Percentiles rank a stretch among this genome's conserved stretches.
These are phyloP conservation scores for Clinocottus analis DNA, from an alignment of 2,113 vertebrate genomes.

Conservation along the genomic window DNA sequence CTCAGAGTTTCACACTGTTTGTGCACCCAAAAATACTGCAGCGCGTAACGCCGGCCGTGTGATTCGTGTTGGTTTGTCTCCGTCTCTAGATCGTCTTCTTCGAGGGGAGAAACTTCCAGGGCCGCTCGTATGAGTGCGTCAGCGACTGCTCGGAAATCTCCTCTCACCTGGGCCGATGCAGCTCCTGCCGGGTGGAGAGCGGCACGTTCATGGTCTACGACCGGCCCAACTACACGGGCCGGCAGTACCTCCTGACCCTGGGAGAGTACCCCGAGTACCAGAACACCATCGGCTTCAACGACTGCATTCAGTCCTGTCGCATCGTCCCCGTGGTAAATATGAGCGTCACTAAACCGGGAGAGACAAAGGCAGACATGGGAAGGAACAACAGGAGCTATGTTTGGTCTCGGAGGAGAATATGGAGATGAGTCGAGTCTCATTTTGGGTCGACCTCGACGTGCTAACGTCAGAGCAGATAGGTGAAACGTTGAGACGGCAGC, in stretches of 20 bases:
- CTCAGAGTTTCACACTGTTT: not conserved
- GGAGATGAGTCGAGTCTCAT: too few relatives aligned
- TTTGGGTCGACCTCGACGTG: too few relatives aligned
- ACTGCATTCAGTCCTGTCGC: constrained; percentile 78
- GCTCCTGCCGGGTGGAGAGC: constrained; percentile 65
- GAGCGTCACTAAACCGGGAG: not conserved
- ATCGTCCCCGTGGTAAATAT: constrained; percentile 70
- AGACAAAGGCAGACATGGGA: not conserved
- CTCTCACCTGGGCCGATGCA: constrained; percentile 69
- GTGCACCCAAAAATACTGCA: not conserved
- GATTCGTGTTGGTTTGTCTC: not conserved
- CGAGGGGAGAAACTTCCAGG: constrained; percentile 76
- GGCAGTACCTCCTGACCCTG: constrained; percentile 71
- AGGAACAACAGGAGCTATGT: not conserved
- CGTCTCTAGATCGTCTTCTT: constrained; percentile 73
- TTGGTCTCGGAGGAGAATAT: not conserved
- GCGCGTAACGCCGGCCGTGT: not conserved
- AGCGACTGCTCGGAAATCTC: constrained; percentile 67
- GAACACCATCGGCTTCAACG: constrained; percentile 52
- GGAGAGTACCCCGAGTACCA: constrained; percentile 77
- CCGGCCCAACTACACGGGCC: constrained; percentile 44
- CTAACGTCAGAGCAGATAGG: too few relatives aligned
- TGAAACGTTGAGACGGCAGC: too few relatives aligned
- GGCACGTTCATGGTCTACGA: constrained; percentile 73
- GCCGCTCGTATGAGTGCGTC: constrained; percentile 70